Evolutionary conservation across 35 echinoderm and acorn worm species (phyloP).

Genomic region (Eucidaris tribuloides): DNA sequence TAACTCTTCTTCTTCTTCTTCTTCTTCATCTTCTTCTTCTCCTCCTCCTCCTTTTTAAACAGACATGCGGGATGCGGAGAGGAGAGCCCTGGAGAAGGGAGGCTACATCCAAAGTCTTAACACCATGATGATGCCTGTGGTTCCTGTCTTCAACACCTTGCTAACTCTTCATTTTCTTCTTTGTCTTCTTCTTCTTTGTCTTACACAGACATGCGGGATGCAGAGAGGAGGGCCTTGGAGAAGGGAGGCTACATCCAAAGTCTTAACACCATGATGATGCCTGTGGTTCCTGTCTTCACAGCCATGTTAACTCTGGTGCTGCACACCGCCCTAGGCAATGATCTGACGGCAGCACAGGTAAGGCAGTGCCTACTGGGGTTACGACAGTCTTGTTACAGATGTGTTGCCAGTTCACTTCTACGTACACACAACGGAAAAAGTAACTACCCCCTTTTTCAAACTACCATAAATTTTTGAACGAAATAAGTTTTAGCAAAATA

Average conservation of each 20-base stretch:
- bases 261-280: constrained; percentile 11
- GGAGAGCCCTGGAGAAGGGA: constrained; percentile 20
- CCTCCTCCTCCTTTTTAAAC: neutral
- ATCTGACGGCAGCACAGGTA: constrained; percentile 48
- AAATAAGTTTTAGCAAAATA: too few species aligned
- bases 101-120: constrained; percentile 56
- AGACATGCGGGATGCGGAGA: constrained; percentile 54
- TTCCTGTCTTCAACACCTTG: neutral
- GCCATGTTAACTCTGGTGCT: constrained; percentile 35
- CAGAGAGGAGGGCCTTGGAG: constrained; percentile 23
- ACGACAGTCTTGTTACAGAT: neutral
- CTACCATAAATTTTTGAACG: too few species aligned
- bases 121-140: constrained; percentile 9
- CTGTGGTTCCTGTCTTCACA: constrained; percentile 42
- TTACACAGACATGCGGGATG: constrained; percentile 36
- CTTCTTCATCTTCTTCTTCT: too few species aligned
- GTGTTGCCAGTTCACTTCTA: neutral
- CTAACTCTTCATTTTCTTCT: neutral
- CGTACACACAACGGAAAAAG: too few species aligned
- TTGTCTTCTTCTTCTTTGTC: neutral
- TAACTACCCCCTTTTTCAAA: too few species aligned
- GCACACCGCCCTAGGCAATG: constrained; percentile 56
- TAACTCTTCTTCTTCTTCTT: too few species aligned
- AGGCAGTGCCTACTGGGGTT: neutral
- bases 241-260: constrained; percentile 59